phyloP scores from a whole-genome alignment of 2,888 invertebrate genomes.

The Leptinotarsa peninsularis region DNA sequence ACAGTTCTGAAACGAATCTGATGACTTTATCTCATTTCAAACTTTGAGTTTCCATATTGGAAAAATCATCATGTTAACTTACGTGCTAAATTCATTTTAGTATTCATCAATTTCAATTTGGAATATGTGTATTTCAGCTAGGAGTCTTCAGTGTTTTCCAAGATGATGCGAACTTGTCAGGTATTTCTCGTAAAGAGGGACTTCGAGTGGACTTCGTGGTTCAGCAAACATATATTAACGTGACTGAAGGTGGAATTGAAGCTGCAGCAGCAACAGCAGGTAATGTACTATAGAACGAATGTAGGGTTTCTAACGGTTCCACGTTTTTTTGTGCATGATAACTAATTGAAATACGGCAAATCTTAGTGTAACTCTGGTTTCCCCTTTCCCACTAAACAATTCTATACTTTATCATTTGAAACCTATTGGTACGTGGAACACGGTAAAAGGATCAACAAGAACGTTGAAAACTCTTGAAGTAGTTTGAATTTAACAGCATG shows the following conservation, averaged over 20 bases:
- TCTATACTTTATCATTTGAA: no score
- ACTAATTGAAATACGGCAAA: no score
- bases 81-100: neutral
- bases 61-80: neutral
- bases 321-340: neutral
- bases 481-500: neutral
- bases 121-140: constrained; percentile 40
- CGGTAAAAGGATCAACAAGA: no score
- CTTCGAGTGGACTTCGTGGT: constrained; percentile 55
- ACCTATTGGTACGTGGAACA: no score
- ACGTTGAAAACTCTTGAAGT: no score
- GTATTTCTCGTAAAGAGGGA: constrained; percentile 48
- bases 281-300: neutral
- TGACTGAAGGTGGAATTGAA: constrained; percentile 60
- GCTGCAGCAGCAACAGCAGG: constrained; percentile 58
- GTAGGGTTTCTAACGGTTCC: neutral
- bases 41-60: no score
- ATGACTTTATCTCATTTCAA: no score
- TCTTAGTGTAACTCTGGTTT: no score
- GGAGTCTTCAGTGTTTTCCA: constrained; percentile 45
- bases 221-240: constrained; percentile 60
- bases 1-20: no score
- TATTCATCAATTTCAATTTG: no score
- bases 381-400: no score
- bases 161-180: constrained; percentile 52